These are phyloP conservation scores for Melanotaenia trifasciata DNA, from an alignment of 2,797 vertebrate species.

Conservation along the genomic window DNA sequence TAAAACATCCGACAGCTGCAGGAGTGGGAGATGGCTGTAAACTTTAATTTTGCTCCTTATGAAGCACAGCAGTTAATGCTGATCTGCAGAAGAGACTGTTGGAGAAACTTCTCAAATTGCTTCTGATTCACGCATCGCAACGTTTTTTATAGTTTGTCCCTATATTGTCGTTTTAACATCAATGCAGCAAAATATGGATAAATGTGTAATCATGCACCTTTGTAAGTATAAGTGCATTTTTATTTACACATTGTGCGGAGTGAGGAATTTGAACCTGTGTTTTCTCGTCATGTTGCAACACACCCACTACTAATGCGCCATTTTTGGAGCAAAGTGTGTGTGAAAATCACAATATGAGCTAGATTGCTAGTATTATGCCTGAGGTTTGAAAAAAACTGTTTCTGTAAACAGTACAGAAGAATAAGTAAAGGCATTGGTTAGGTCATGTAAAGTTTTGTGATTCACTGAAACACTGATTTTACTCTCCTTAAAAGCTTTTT, in stretches of 20 bases:
- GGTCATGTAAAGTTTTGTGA: too few relatives aligned
- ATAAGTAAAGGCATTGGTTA: too few relatives aligned
- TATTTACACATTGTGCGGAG: neutral
- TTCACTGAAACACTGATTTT: too few relatives aligned
- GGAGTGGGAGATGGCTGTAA: conserved; percentile 6
- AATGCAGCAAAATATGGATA: neutral
- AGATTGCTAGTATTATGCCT: too few relatives aligned
- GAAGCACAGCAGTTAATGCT: neutral
- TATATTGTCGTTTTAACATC: neutral
- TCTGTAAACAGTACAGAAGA: too few relatives aligned
- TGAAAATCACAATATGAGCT: too few relatives aligned
- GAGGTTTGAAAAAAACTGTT: too few relatives aligned
- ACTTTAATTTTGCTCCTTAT: neutral
- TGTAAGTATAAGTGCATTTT: neutral
- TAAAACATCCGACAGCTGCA: neutral
- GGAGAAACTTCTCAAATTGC: neutral
- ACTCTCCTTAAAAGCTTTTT: too few relatives aligned
- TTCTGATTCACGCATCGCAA: neutral
- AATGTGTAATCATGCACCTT: neutral
- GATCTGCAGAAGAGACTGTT: neutral
- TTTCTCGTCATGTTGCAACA: conserved; percentile 5
- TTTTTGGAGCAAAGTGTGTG: too few relatives aligned
- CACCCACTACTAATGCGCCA: neutral
- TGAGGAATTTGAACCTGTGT: neutral
- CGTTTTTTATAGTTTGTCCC: neutral